Conservation (phyloP, 1,140 invertebrate species). For the Drepana arcuata region DNA sequence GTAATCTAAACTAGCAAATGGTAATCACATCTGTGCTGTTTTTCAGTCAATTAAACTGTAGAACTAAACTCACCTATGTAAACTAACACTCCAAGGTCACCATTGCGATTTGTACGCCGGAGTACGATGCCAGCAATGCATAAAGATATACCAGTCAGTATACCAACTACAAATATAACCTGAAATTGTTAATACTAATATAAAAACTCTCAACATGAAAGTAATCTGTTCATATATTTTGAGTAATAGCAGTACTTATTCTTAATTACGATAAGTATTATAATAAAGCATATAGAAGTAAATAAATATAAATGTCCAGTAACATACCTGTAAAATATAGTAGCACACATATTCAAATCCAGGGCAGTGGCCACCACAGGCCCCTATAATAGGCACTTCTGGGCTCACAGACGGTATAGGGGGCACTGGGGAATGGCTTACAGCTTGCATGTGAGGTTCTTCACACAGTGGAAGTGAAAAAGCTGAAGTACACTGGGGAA, state of each 20-base stretch:
- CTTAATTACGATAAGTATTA: too few species aligned
- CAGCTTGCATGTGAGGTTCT: constrained; percentile 24
- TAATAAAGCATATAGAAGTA: too few species aligned
- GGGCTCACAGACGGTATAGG: constrained; percentile 49
- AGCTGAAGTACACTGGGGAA: constrained; percentile 52
- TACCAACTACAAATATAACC: constrained; percentile 76
- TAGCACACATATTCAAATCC: constrained; percentile 79
- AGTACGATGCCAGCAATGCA: constrained; percentile 75
- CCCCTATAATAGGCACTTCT: constrained; percentile 70
- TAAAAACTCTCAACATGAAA: background rate
- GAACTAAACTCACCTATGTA: constrained; percentile 73
- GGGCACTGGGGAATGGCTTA: constrained; percentile 35
- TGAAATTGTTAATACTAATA: constrained; percentile 43
- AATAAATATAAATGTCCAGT: too few species aligned
- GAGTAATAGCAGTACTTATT: too few species aligned
- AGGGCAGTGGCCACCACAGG: constrained; percentile 76
- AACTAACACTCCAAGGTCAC: constrained; percentile 75
- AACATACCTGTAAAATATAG: constrained; percentile 74
- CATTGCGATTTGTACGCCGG: constrained; percentile 71
- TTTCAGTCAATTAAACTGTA: too few species aligned
- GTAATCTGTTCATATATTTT: background rate
- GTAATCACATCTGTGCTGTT: too few species aligned
- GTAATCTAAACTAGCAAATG: too few species aligned
- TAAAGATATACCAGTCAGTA: constrained; percentile 75
- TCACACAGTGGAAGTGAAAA: constrained; percentile 54